Percentiles rank a stretch among this genome's conserved stretches.
phyloP scores from a whole-genome alignment of 2,113 vertebrate species.

The Takifugu flavidus region DNA sequence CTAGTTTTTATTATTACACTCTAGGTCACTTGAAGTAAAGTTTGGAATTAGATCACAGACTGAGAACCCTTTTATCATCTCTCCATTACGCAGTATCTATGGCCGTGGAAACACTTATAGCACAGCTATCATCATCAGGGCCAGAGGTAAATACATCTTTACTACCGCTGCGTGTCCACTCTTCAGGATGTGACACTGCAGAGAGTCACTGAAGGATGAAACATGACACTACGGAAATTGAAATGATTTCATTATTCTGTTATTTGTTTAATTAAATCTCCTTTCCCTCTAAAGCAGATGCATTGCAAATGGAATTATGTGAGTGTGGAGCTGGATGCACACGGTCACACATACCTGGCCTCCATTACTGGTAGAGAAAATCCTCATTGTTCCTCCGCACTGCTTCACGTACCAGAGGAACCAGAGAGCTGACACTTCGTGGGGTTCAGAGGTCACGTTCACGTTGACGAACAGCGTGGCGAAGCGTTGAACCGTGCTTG shows the following conservation, averaged over 20 bases:
- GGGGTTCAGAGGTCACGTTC: constrained; percentile 90
- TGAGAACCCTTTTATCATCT: too few relatives aligned
- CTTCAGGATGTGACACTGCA: too few relatives aligned
- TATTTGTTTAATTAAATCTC: too few relatives aligned
- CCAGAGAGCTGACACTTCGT: constrained; percentile 96
- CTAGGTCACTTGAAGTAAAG: background rate
- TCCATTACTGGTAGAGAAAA: constrained; percentile 89
- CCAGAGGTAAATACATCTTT: too few relatives aligned
- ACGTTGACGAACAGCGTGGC: constrained; percentile 92
- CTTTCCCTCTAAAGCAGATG: too few relatives aligned
- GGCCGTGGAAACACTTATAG: constrained; percentile 36
- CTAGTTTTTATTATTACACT: background rate
- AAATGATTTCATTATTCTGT: too few relatives aligned
- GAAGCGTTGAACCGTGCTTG: constrained; percentile 79
- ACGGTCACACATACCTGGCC: constrained; percentile 82
- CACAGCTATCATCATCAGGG: background rate
- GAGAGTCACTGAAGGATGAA: too few relatives aligned
- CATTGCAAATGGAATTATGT: too few relatives aligned
- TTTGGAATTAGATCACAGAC: background rate
- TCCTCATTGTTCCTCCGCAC: constrained; percentile 90
- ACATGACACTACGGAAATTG: too few relatives aligned
- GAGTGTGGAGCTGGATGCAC: too few relatives aligned
- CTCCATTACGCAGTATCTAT: constrained; percentile 6
- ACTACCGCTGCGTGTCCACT: too few relatives aligned
- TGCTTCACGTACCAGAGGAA: constrained; percentile 98